Evolutionary conservation across 2,113 vertebrate species (phyloP).

Genomic region (Stigmatopora argus): DNA sequence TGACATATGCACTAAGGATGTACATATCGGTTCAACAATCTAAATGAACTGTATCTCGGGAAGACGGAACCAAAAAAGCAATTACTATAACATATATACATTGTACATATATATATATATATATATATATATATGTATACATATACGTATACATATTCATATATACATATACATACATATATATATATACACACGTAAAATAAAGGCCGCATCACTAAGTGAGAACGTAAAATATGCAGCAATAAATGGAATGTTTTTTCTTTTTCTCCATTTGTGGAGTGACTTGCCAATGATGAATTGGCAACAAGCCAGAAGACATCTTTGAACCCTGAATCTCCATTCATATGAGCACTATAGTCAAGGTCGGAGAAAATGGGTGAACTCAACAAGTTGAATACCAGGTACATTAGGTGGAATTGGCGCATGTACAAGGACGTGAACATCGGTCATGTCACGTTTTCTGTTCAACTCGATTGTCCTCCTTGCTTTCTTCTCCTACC

Average conservation of each 20-base stretch:
- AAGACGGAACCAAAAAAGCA: no score
- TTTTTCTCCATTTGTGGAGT: conserved; percentile 24
- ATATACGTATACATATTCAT: no score
- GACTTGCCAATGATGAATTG: conserved; percentile 43
- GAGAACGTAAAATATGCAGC: conserved; percentile 40
- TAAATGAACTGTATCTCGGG: no score
- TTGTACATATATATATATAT: no score
- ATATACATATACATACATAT: no score
- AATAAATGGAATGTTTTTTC: conserved; percentile 35
- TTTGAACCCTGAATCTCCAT: conserved; percentile 35
- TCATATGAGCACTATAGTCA: conserved; percentile 47
- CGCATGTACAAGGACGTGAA: conserved; percentile 59
- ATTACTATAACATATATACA: no score
- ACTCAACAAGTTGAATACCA: conserved; percentile 58
- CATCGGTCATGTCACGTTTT: conserved; percentile 46
- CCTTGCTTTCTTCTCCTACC: conserved; percentile 6
- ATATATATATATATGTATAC: no score
- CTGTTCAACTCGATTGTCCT: conserved; percentile 17
- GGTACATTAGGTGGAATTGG: conserved; percentile 61
- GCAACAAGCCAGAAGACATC: conserved; percentile 46
- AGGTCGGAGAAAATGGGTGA: conserved; percentile 67
- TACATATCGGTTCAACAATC: no score
- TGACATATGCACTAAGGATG: no score
- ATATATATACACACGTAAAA: background rate
- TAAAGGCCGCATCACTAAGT: conserved; percentile 15